phyloP scores from a whole-genome alignment of 2,113 vertebrate species.

The Delphinapterus leucas region DNA sequence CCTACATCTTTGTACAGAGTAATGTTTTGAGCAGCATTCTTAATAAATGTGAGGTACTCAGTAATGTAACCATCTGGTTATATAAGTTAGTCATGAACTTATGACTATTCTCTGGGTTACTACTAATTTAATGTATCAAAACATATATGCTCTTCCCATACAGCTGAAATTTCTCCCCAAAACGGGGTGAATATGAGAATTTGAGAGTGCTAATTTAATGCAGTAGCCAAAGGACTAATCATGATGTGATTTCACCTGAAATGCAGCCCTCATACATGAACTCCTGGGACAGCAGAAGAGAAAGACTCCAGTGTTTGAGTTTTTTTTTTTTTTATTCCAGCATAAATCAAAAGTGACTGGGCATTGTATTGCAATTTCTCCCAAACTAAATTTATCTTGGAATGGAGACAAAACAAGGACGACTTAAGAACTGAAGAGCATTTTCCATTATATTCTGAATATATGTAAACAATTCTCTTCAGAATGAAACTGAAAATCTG shows the following conservation, averaged over 20 bases:
- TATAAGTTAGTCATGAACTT: background rate
- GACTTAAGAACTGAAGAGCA: background rate
- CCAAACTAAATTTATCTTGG: constrained; percentile 44
- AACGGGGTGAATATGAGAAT: background rate
- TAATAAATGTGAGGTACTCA: background rate
- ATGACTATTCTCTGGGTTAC: background rate
- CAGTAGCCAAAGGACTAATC: background rate
- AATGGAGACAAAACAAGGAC: constrained; percentile 23
- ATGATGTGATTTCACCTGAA: constrained; percentile 9
- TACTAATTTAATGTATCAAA: background rate
- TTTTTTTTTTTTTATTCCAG: background rate
- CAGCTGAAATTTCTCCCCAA: background rate
- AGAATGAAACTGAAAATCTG: background rate
- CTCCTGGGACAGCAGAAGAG: background rate
- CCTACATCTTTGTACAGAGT: background rate
- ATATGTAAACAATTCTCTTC: background rate
- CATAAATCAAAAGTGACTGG: constrained; percentile 51
- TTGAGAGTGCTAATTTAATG: background rate
- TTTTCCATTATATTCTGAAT: constrained; percentile 29
- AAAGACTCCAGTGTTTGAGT: background rate
- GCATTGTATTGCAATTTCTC: constrained; percentile 5
- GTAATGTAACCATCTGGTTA: background rate
- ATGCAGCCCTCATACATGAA: background rate
- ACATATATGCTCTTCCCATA: background rate
- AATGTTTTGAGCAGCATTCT: background rate